phyloP scores from a whole-genome alignment of 2,797 vertebrate genomes.

The Ambastaia sidthimunki region DNA sequence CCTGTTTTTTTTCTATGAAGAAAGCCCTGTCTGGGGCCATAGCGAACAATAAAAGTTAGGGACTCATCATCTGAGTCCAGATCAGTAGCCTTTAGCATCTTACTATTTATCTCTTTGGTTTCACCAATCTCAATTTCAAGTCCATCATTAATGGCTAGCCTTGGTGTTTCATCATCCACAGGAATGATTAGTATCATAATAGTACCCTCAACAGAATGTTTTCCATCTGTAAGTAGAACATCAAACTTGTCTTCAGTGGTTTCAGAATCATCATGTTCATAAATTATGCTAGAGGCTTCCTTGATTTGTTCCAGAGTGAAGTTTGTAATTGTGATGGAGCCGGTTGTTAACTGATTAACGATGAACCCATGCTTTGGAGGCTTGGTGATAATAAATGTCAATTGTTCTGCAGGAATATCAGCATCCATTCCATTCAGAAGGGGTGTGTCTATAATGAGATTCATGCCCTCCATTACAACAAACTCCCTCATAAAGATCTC shows the following conservation, averaged over 20 bases:
- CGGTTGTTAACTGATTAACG: conserved; percentile 87
- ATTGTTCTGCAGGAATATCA: conserved; percentile 83
- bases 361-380: conserved; percentile 87
- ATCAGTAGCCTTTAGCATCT: conserved; percentile 90
- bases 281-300: conserved; percentile 91
- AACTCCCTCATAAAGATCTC: conserved; percentile 89
- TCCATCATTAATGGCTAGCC: conserved; percentile 91
- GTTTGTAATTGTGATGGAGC: conserved; percentile 83
- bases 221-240: conserved; percentile 88
- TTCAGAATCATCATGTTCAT: conserved; percentile 95
- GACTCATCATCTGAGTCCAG: conserved; percentile 90
- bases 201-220: conserved; percentile 80
- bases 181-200: conserved; percentile 84
- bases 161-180: conserved; percentile 93
- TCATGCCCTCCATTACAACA: conserved; percentile 96
- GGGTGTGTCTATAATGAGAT: conserved; percentile 86
- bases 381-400: conserved; percentile 84
- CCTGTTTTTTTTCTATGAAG: conserved; percentile 78
- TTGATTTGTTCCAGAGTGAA: conserved; percentile 90
- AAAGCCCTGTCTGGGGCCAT: conserved; percentile 86
- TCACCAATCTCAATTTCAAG: conserved; percentile 89
- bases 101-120: conserved; percentile 84
- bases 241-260: conserved; percentile 90
- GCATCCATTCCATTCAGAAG: conserved; percentile 87
- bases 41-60: conserved; percentile 83